Percentiles rank a stretch among this genome's conserved stretches.
These are phyloP conservation scores for Hylia prasina DNA, from an alignment of 2,113 vertebrate genomes.

Conservation along the genomic window DNA sequence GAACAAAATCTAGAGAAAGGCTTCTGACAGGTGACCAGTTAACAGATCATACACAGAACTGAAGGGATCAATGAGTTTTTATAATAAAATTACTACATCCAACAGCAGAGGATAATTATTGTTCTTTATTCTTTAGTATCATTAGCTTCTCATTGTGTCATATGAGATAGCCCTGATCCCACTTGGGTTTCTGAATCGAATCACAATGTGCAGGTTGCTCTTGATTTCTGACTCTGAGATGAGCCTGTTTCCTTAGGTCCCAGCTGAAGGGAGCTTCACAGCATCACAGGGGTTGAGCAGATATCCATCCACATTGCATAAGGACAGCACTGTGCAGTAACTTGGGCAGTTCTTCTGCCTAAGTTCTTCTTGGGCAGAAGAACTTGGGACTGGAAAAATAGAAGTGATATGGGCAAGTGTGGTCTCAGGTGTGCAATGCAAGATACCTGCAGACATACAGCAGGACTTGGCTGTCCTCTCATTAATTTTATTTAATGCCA, in stretches of 20 bases:
- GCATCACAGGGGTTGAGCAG: not conserved
- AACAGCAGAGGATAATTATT: not conserved
- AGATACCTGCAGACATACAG: not conserved
- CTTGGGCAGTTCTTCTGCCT: no score
- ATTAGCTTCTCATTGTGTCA: not conserved
- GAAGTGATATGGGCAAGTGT: accelerated
- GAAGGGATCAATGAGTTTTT: not conserved
- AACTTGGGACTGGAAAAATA: not conserved
- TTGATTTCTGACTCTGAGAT: not conserved
- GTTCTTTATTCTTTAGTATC: not conserved
- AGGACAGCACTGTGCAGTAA: not conserved
- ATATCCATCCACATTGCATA: not conserved
- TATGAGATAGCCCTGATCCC: not conserved
- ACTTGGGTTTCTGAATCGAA: not conserved
- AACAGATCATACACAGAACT: not conserved
- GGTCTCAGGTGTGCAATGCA: not conserved
- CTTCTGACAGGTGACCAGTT: not conserved
- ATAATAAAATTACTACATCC: not conserved
- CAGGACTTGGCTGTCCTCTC: not conserved
- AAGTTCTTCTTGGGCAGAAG: not conserved
- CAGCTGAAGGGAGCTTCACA: not conserved
- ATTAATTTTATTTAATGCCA: not conserved
- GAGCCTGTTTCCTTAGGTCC: not conserved
- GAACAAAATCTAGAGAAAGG: not conserved
- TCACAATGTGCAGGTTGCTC: not conserved